Evolutionary conservation across 2,113 vertebrate genomes (phyloP), one percentile per base, ranked within the genome.

Genomic region (Orientallactaga bullata): DNA sequence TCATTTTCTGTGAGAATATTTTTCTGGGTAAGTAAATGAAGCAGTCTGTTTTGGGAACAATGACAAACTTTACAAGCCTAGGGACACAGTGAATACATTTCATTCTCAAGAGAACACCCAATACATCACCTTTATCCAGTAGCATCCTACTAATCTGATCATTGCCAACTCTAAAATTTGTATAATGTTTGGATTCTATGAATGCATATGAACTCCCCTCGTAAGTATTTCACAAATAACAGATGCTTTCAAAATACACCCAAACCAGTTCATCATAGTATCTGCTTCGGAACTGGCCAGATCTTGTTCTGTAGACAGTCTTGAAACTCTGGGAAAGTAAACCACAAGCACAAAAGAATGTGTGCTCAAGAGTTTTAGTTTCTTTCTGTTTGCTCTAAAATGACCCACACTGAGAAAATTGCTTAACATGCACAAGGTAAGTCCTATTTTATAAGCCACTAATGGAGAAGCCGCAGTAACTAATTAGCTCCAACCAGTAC

Each of bases 401-500:
- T 71, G 90, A 92, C 78, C 95, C 94, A 94, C 90, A 94, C 89
- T 88, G 85, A 95, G 93, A 96, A 96, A 95, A 94, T 91, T 66
- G 20, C 85, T 97, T 94, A 96, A 18, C 30, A 94, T 95, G 96
- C 61, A 72, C 94, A 96, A 96, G 37, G n/a, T 96, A 96, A 51
- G 58, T 7, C 37, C 7, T 91, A 35, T 96, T 95, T 97, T 96
- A 42, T 94, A 96, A 97, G 28, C 21, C 91, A 96, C 93, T 94
- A 96, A 97, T 97, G 89, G 91, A 96, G 89, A 82, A 97, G 21
- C 37, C 86, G 74, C 32, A 88, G 92, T 96, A 96, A 58, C 79
- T 97, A 91, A 97, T 97, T 96, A 97, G 95, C 71, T 97, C 80
- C 81, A 93, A 96, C 95, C 85, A 79, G 88, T 73, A 80, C 55